These are phyloP conservation scores for Eurystomus gularis DNA, from an alignment of 2,113 vertebrate species.

Conservation along the genomic window DNA sequence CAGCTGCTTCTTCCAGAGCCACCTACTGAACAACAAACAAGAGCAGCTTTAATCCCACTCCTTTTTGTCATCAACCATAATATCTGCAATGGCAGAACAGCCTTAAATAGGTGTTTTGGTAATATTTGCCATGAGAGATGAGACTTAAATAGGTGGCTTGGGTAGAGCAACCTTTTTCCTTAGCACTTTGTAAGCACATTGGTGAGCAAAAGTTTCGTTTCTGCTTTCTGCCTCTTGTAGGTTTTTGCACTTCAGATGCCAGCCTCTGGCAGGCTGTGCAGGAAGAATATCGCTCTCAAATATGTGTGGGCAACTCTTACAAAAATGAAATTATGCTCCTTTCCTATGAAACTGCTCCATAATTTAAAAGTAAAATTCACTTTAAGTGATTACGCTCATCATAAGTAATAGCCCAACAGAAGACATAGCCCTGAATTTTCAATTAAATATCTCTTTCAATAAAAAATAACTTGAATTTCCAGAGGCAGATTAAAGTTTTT, in stretches of 20 bases:
- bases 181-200: background rate
- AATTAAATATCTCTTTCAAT: background rate
- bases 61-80: background rate
- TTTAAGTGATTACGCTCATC: background rate
- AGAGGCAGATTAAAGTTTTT: background rate
- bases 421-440: background rate
- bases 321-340: background rate
- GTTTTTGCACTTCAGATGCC: background rate
- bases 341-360: background rate
- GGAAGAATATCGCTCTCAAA: background rate
- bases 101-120: background rate
- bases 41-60: background rate
- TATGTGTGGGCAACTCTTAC: background rate
- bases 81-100: background rate
- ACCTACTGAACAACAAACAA: background rate
- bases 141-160: background rate
- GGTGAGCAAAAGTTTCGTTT: background rate
- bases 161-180: background rate
- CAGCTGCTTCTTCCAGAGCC: background rate
- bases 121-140: background rate
- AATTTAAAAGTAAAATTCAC: slow-evolving; percentile 8
- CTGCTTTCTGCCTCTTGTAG: background rate
- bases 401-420: background rate
- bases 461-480: background rate
- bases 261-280: background rate